Evolutionary conservation across 2,888 invertebrate species (phyloP).

Genomic region (Drosophila paracracens): DNA sequence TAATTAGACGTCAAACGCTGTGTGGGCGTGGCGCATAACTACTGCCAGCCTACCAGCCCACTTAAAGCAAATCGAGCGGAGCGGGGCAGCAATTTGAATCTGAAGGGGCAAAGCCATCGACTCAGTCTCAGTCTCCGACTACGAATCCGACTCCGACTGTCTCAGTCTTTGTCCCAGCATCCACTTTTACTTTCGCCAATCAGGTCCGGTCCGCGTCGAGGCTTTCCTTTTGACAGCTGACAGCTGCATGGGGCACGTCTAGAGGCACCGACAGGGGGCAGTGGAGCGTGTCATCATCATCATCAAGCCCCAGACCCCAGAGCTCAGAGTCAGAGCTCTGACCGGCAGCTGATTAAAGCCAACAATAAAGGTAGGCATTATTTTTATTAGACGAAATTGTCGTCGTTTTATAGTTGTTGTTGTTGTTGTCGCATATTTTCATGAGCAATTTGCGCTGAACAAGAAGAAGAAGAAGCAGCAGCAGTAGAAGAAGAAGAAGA

Average conservation of each 20-base stretch:
- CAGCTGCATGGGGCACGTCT: constrained; percentile 47
- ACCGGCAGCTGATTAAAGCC: constrained; percentile 43
- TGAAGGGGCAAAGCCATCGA: constrained; percentile 9
- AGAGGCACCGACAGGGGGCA: constrained; percentile 32
- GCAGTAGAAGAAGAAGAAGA: neutral
- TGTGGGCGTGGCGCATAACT: constrained; percentile 69
- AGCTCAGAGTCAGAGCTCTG: neutral
- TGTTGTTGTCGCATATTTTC: constrained; percentile 59
- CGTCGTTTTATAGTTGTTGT: constrained; percentile 25
- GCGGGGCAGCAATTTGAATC: constrained; percentile 11
- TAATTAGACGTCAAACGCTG: constrained; percentile 66
- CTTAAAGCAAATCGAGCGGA: constrained; percentile 51
- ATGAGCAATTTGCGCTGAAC: constrained; percentile 59
- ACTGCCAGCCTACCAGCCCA: constrained; percentile 40
- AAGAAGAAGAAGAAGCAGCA: neutral
- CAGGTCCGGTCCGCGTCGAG: constrained; percentile 8
- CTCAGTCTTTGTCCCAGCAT: constrained; percentile 11
- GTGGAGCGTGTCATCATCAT: constrained; percentile 62
- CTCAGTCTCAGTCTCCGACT: neutral
- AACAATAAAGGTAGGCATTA: constrained; percentile 41
- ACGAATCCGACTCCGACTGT: neutral
- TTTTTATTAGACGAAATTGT: constrained; percentile 75
- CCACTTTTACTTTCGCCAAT: constrained; percentile 65
- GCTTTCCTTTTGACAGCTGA: constrained; percentile 61
- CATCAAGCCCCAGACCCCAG: constrained; percentile 4